Evolutionary conservation across 2,113 vertebrate genomes (phyloP).

Genomic region (Polyodon spathula): DNA sequence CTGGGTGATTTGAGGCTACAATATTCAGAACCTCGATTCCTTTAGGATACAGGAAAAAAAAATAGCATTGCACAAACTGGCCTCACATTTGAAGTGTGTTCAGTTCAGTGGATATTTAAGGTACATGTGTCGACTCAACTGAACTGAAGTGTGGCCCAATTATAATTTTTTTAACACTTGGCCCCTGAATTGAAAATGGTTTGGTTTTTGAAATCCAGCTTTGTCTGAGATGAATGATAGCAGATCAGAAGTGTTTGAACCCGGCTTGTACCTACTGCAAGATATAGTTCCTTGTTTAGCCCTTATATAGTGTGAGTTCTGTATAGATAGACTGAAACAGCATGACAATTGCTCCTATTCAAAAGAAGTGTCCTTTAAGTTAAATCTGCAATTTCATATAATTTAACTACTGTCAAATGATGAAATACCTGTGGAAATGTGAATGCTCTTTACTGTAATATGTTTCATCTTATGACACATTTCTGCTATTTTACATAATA

Average conservation of each 20-base stretch:
- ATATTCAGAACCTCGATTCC: no score
- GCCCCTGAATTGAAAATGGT: no score
- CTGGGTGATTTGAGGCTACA: no score
- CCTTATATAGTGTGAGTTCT: neutral
- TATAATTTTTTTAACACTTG: no score
- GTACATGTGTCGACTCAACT: no score
- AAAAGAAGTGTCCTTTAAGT: slow-evolving; percentile 72
- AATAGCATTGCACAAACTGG: no score
- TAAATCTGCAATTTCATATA: slow-evolving; percentile 75
- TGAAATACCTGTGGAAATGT: neutral
- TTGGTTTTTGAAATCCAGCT: no score
- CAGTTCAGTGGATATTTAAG: no score
- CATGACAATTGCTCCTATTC: slow-evolving; percentile 68
- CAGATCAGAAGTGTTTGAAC: neutral
- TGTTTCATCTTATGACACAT: slow-evolving; percentile 52
- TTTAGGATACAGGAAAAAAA: no score
- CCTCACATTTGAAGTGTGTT: no score
- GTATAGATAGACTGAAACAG: slow-evolving; percentile 40
- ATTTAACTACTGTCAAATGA: slow-evolving; percentile 46
- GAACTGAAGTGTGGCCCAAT: no score
- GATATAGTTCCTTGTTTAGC: neutral
- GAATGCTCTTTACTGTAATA: neutral
- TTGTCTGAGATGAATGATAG: neutral
- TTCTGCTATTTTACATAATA: neutral
- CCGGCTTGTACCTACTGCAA: neutral